Base-by-base conservation (phyloP, 2,113 vertebrate genomes). In the Bubo bubo region DNA sequence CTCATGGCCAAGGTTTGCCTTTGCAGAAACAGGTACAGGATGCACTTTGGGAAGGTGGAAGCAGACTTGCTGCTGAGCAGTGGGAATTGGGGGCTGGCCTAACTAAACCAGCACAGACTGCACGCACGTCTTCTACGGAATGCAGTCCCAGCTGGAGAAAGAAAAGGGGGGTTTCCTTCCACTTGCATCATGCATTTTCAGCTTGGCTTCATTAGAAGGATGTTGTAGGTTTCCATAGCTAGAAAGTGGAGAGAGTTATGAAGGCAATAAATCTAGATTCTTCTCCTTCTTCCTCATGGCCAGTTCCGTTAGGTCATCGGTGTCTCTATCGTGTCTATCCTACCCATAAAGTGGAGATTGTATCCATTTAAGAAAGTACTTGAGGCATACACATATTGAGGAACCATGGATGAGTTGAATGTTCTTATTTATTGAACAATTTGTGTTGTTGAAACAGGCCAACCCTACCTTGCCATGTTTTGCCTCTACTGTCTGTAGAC, bases 71-170 rank as follows among this genome's bases (percentile, higher is more conserved):
- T 66, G 35, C 49, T 76, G 79, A 7, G 14, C 0, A 0, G 4
- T 77, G 60, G 74, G 79, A 79, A 0, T 1, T 55, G 64, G 56
- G 66, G 55, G 26, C 71, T 83, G 66, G 21, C n/a, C 63, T 35
- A 20, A 12, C 35, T 53, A 16, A 68, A 59, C 6, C 55, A 27
- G 47, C 53, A 22, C 0, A 5, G 8, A 4, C 37, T 43, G 50
- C 34, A 9, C 0, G 30, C 2, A 0, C 1, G 2, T 5, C 76
- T 50, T 32, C 32, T 49, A 26, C 66, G 10, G 41, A 17, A 1
- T 1, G 39, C 34, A 72, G 76, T 88, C 49, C 68, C 43, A 21
- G 35, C 0, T 47, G 77, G 28, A n/a, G 56, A 7, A 18, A 12
- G n/a, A 8, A 28, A 9, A 7, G 26, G 14, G 43, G 3, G 6